phyloP scores from a whole-genome alignment of 1,140 invertebrate species.

The Drosophila gunungcola region DNA sequence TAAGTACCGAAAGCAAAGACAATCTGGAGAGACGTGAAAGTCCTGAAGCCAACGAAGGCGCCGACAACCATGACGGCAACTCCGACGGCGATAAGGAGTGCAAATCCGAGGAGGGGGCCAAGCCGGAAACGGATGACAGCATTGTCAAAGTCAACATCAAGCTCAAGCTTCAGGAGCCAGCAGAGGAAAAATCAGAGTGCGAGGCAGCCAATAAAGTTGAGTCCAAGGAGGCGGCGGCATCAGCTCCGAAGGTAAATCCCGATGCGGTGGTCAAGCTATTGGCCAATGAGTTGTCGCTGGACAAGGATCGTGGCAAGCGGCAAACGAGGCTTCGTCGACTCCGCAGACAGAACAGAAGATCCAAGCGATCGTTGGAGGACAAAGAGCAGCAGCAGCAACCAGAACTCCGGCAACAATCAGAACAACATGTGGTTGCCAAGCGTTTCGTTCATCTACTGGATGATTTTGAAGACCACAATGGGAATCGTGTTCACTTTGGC shows the following conservation, averaged over 20 bases:
- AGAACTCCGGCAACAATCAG: neutral
- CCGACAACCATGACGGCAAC: neutral
- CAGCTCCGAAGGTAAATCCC: slow-evolving; percentile 13
- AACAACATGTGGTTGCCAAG: neutral
- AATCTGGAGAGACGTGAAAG: slow-evolving; percentile 1
- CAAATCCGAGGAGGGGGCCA: neutral
- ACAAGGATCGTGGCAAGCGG: slow-evolving; percentile 44
- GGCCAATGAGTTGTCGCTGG: slow-evolving; percentile 51
- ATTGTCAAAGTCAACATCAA: slow-evolving; percentile 11
- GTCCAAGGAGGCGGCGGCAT: neutral
- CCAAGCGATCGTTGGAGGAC: slow-evolving; percentile 26
- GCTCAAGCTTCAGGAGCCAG: slow-evolving; percentile 23
- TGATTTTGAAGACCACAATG: slow-evolving; percentile 66
- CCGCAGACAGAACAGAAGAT: neutral
- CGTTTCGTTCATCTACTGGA: slow-evolving; percentile 23
- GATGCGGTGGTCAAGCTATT: slow-evolving; percentile 53
- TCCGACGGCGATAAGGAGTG: neutral
- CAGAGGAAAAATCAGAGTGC: neutral
- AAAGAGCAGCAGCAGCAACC: neutral
- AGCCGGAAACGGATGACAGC: neutral
- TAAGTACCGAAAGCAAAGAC: neutral
- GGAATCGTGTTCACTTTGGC: slow-evolving; percentile 51
- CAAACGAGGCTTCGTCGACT: neutral
- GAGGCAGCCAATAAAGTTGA: slow-evolving; percentile 1
- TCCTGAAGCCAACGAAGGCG: neutral